Evolutionary conservation across 1,140 invertebrate genomes (phyloP).

Genomic region (Drosophila willistoni): DNA sequence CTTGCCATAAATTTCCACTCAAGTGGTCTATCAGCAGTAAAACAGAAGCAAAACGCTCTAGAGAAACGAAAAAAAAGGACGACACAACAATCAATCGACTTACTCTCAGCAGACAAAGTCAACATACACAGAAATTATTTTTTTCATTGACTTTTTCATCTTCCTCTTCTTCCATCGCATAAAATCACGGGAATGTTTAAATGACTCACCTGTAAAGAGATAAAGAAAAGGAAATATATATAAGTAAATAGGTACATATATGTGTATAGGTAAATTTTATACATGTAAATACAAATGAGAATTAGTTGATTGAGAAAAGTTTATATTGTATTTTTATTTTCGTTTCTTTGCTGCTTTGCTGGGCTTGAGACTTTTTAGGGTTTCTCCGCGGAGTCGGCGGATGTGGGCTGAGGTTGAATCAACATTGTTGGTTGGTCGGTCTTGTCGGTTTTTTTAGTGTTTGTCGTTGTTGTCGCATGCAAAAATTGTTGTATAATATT

Average conservation of each 20-base stretch:
- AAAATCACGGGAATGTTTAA: background rate
- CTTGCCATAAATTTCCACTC: conserved; percentile 65
- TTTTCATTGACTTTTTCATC: background rate
- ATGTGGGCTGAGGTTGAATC: conserved; percentile 14
- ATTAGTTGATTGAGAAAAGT: conserved; percentile 7
- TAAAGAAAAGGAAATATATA: conserved; percentile 21
- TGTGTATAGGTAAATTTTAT: conserved; percentile 1
- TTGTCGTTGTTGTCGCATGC: conserved; percentile 28
- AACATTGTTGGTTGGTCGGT: conserved; percentile 15
- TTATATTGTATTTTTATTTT: conserved; percentile 4
- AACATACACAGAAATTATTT: background rate
- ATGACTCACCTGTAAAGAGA: conserved; percentile 68
- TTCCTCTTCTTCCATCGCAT: background rate
- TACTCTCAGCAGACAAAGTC: conserved; percentile 32
- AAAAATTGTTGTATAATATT: conserved; percentile 30
- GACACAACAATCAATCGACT: conserved; percentile 32
- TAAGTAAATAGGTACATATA: background rate
- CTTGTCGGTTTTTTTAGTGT: background rate
- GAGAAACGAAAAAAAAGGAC: background rate
- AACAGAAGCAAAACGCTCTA: conserved; percentile 22
- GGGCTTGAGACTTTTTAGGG: conserved; percentile 1
- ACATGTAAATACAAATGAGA: conserved; percentile 16
- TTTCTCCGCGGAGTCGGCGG: conserved; percentile 25
- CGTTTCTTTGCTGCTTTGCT: background rate
- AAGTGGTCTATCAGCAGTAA: conserved; percentile 64